A percentile compares a stretch with the other conserved stretches of the same genome.
phyloP scores from a whole-genome alignment of 1,140 invertebrate species.

The Plectrocnemia conspersa region DNA sequence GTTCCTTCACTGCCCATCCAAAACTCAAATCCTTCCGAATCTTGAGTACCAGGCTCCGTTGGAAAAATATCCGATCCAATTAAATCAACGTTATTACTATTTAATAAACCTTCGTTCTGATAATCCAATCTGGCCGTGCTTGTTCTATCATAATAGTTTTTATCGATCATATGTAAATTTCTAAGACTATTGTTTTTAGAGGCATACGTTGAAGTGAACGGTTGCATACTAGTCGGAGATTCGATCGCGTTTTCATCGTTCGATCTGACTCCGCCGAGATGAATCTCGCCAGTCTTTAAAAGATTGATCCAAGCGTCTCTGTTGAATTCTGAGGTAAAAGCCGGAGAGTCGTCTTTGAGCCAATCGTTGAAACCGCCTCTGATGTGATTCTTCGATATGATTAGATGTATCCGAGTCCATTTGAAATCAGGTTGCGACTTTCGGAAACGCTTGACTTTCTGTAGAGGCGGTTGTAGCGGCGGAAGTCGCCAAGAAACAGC shows the following conservation, averaged over 20 bases:
- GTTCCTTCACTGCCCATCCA: conserved; percentile 40
- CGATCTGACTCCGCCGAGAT: conserved; percentile 41
- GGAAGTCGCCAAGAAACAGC: conserved; percentile 63
- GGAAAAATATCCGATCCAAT: conserved; percentile 35
- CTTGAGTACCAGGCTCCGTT: conserved; percentile 41
- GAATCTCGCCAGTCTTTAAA: conserved; percentile 46
- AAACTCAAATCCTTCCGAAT: conserved; percentile 43
- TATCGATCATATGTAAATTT: background rate
- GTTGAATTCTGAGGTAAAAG: conserved; percentile 50
- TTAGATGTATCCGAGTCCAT: conserved; percentile 63
- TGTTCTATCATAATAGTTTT: background rate
- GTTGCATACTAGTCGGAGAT: background rate
- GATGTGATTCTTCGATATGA: conserved; percentile 40
- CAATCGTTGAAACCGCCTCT: conserved; percentile 49
- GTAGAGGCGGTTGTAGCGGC: conserved; percentile 43
- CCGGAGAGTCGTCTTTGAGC: conserved; percentile 47
- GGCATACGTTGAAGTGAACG: background rate
- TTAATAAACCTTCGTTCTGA: conserved; percentile 39
- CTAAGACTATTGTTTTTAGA: background rate
- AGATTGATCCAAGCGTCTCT: conserved; percentile 56
- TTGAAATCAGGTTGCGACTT: conserved; percentile 58
- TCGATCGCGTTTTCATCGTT: conserved; percentile 18
- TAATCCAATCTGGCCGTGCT: background rate
- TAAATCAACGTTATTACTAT: conserved; percentile 38
- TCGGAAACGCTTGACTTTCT: conserved; percentile 52